These are phyloP conservation scores for Nasonia longicornis DNA, from an alignment of 1,140 invertebrate species.

Conservation along the genomic window DNA sequence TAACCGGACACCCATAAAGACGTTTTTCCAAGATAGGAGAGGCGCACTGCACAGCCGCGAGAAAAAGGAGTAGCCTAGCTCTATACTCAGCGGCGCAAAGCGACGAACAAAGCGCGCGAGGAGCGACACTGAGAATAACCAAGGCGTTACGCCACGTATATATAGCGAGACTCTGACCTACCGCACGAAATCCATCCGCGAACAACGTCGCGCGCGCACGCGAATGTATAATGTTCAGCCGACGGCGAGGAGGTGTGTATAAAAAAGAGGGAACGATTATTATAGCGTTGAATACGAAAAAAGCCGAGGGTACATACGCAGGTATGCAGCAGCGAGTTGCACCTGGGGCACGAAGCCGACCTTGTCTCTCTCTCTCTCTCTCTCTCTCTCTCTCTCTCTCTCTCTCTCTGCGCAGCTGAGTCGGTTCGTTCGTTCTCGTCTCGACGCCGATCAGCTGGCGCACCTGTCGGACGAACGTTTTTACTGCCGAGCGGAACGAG, in stretches of 20 bases:
- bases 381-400: not conserved
- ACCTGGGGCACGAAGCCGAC: conserved; percentile 35
- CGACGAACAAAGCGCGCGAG: not conserved
- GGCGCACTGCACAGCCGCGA: not conserved
- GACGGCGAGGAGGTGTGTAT: not conserved
- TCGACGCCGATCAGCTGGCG: conserved; percentile 34
- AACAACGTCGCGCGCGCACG: too few species aligned
- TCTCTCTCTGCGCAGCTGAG: conserved; percentile 30
- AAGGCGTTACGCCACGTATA: not conserved
- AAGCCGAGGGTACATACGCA: not conserved
- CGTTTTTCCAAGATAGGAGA: not conserved
- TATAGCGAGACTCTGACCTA: not conserved
- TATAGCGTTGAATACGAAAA: not conserved
- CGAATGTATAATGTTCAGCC: not conserved
- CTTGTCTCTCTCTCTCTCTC: conserved; percentile 14
- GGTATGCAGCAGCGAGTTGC: conserved; percentile 12
- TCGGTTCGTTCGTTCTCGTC: conserved; percentile 17
- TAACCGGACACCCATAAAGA: conserved; percentile 18
- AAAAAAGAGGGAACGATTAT: conserved; percentile 14
- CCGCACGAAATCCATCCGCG: not conserved
- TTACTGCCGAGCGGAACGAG: not conserved
- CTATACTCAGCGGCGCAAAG: not conserved
- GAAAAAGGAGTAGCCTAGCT: not conserved
- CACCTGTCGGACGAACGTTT: conserved; percentile 32
- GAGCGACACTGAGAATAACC: conserved; percentile 1